Evolutionary conservation across 2,888 invertebrate genomes (phyloP).

Genomic region (Pycnomerus fuliginosus): DNA sequence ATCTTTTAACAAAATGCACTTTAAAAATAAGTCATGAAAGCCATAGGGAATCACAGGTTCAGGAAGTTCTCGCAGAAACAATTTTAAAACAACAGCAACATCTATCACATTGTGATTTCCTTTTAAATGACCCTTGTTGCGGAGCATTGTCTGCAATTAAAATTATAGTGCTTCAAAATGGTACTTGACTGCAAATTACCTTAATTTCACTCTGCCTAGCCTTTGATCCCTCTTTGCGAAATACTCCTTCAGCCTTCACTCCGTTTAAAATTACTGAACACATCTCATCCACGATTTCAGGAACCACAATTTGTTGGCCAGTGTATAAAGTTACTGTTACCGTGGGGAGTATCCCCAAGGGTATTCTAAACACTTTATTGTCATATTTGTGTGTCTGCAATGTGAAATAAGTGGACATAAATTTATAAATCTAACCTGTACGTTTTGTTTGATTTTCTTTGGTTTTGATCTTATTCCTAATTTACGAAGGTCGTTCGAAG

Average conservation of each 20-base stretch:
- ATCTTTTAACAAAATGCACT: constrained; percentile 63
- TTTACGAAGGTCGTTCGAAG: constrained; percentile 66
- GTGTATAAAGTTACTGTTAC: constrained; percentile 64
- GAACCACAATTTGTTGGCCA: constrained; percentile 70
- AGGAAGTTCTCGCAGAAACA: constrained; percentile 81
- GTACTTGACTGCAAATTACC: constrained; percentile 51
- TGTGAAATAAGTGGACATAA: constrained; percentile 3
- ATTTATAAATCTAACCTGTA: constrained; percentile 16
- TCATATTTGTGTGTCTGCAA: constrained; percentile 40
- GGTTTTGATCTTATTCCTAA: constrained; percentile 71
- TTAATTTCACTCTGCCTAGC: constrained; percentile 79
- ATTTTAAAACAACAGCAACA: constrained; percentile 81
- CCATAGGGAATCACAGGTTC: constrained; percentile 75
- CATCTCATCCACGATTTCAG: constrained; percentile 70
- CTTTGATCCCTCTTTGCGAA: constrained; percentile 85
- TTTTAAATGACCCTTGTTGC: constrained; percentile 63
- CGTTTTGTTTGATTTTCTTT: constrained; percentile 58
- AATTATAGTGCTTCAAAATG: not conserved
- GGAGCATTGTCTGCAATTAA: constrained; percentile 8
- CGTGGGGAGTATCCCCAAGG: constrained; percentile 56
- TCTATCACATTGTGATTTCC: constrained; percentile 78
- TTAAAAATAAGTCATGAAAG: constrained; percentile 75
- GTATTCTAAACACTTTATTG: constrained; percentile 58
- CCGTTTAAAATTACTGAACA: constrained; percentile 68
- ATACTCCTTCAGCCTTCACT: constrained; percentile 78